Evolutionary conservation across 2,888 invertebrate genomes (phyloP), one percentile per base, ranked within the genome.

Genomic region (Lasioglossum zephyrum): DNA sequence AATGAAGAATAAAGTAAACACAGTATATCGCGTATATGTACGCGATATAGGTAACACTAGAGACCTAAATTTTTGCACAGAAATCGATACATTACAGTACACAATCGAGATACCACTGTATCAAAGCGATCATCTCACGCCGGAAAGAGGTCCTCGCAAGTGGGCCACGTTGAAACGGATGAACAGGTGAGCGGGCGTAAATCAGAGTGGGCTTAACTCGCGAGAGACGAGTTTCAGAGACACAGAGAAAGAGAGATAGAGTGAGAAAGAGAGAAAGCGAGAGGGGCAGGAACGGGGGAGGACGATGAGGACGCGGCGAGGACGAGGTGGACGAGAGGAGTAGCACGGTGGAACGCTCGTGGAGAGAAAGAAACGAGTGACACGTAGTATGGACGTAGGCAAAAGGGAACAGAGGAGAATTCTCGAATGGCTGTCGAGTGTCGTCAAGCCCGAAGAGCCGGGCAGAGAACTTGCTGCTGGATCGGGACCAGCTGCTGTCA

Each of bases 131-230:
- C 36, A 31, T 4, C 60, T 41, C 76, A 80, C 82, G 81, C 90
- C 90, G 91, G 91, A 92, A 93, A 91, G 90, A 90, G 89, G 85
- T 85, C 66, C 77, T 86, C 87, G 91, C 93, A 94, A 94, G 92
- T 93, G 93, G 94, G 92, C 91, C 93, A 93, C 90, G 91, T 93
- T 93, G 93, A 94, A 92, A 92, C 93, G 93, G 93, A 94, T 92
- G 93, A 94, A 92, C 94, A 94, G 94, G 94, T 94, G 94, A 94
- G 88, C 92, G 90, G 87, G 92, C 90, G 93, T 94, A 94, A 94
- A 94, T 94, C 93, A 93, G 93, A 93, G 92, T 92, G 92, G 89
- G 87, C 88, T 90, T 73, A 82, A 70, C 77, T 49, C 81, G 79
- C 73, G 73, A 75, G 47, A 73, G 44, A 77, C 78, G 22, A 13